A percentile compares a stretch with the other conserved stretches of the same genome.
These are phyloP conservation scores for Caenorhabditis drosophilae DNA, from an alignment of 2,888 invertebrate genomes.

Conservation along the genomic window DNA sequence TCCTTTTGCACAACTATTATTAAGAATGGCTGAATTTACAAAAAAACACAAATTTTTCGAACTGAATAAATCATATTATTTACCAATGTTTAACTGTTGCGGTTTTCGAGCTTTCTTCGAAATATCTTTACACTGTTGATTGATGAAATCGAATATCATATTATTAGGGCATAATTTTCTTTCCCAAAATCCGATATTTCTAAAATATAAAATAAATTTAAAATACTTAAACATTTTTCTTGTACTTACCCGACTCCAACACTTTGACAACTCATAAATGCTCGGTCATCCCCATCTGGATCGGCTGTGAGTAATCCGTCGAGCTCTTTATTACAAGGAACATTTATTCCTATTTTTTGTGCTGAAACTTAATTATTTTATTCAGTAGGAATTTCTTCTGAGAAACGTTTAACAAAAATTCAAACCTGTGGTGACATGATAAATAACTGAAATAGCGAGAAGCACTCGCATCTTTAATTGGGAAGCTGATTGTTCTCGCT, in stretches of 20 bases:
- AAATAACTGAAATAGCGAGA: constrained; percentile 44
- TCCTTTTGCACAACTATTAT: constrained; percentile 65
- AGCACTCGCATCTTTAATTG: constrained; percentile 42
- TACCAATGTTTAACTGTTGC: constrained; percentile 59
- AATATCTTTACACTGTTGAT: constrained; percentile 59
- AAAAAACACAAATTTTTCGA: neutral
- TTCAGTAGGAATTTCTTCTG: neutral
- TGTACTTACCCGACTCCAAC: constrained; percentile 59
- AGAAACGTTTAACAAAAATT: neutral
- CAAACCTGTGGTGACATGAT: constrained; percentile 27
- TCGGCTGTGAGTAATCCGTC: constrained; percentile 63
- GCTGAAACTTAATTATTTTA: constrained; percentile 21
- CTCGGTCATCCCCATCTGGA: constrained; percentile 59
- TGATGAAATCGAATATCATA: constrained; percentile 66
- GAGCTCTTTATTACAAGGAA: constrained; percentile 62
- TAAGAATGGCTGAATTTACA: constrained; percentile 60
- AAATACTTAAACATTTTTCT: neutral
- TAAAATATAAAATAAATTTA: constrained; percentile 22
- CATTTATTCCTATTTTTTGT: constrained; percentile 46
- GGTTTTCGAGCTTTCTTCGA: constrained; percentile 52
- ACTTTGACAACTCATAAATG: constrained; percentile 61
- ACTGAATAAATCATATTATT: neutral
- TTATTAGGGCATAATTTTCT: constrained; percentile 63
- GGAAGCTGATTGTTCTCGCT: constrained; percentile 45
- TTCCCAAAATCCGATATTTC: constrained; percentile 63